Evolutionary conservation across 2,888 invertebrate genomes (phyloP).

Genomic region (Busseola fusca): DNA sequence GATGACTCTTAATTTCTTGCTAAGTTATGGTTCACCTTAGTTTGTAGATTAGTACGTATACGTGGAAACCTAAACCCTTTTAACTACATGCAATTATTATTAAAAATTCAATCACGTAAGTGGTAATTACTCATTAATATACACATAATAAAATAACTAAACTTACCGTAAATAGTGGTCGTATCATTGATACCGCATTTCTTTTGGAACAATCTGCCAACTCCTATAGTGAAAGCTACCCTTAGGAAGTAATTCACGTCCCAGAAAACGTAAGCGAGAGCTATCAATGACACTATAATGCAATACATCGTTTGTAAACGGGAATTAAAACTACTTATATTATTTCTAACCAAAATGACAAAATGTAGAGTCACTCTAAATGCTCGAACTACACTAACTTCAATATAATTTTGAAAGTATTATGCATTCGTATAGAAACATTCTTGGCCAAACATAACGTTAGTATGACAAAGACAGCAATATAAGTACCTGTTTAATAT

Average conservation of each 20-base stretch:
- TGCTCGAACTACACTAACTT: constrained; percentile 49
- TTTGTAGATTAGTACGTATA: neutral
- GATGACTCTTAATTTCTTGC: neutral
- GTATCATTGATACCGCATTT: constrained; percentile 92
- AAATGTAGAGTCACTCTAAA: constrained; percentile 37
- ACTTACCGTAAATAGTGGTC: constrained; percentile 93
- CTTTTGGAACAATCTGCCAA: constrained; percentile 91
- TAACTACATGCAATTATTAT: constrained; percentile 3
- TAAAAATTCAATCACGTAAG: neutral
- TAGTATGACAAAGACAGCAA: constrained; percentile 46
- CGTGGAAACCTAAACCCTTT: neutral
- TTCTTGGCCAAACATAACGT: constrained; percentile 33
- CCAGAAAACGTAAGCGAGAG: constrained; percentile 91
- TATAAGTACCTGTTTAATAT: constrained; percentile 21
- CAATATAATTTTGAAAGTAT: constrained; percentile 15
- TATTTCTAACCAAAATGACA: constrained; percentile 1
- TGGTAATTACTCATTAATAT: constrained; percentile 24
- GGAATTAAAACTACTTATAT: constrained; percentile 8
- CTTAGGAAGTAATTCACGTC: constrained; percentile 95
- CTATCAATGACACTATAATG: constrained; percentile 77
- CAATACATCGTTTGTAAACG: constrained; percentile 75
- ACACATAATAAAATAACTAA: constrained; percentile 39
- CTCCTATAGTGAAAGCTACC: constrained; percentile 91
- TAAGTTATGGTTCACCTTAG: neutral
- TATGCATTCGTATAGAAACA: constrained; percentile 8